Evolutionary conservation across 2,888 invertebrate genomes (phyloP).

Genomic region (Octodonta nipae): DNA sequence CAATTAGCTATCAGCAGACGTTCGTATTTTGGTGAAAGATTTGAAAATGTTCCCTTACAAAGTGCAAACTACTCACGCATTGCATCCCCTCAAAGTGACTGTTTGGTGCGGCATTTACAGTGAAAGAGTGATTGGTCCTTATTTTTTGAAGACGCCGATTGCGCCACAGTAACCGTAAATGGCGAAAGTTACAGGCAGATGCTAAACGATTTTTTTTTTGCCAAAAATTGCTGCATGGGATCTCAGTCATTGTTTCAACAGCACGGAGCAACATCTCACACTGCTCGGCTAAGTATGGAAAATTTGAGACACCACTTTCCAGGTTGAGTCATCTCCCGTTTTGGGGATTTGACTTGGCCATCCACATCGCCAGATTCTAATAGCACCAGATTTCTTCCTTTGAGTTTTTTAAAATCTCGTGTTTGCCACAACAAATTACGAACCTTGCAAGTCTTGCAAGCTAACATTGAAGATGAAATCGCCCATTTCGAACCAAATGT

Average conservation of each 20-base stretch:
- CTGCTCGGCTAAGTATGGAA: too few relatives aligned
- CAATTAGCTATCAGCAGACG: slow-evolving; percentile 2
- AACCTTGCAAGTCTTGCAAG: slow-evolving; percentile 3
- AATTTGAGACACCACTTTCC: too few relatives aligned
- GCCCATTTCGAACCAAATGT: background rate
- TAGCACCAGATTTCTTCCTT: background rate
- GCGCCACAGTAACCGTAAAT: slow-evolving; percentile 2
- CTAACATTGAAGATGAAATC: slow-evolving; percentile 3
- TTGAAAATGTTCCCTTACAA: background rate
- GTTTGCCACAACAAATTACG: slow-evolving; percentile 1
- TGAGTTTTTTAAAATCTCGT: slow-evolving; percentile 3
- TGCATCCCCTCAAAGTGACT: slow-evolving; percentile 2
- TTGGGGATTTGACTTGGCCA: background rate
- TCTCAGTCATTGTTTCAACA: too few relatives aligned
- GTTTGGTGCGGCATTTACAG: slow-evolving; percentile 4
- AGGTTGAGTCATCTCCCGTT: background rate
- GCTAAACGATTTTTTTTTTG: slow-evolving; percentile 3
- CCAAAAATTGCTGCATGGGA: slow-evolving; percentile 3
- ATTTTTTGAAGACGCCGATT: slow-evolving; percentile 3
- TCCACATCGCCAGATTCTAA: background rate
- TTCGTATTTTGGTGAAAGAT: background rate
- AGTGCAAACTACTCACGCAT: background rate
- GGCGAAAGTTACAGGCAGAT: slow-evolving; percentile 2
- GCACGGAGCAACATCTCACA: too few relatives aligned
- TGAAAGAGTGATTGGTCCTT: slow-evolving; percentile 3